Evolutionary conservation across 2,888 invertebrate genomes (phyloP), one percentile per base, ranked within the genome.

Genomic region (Lycocerus yunnanus): DNA sequence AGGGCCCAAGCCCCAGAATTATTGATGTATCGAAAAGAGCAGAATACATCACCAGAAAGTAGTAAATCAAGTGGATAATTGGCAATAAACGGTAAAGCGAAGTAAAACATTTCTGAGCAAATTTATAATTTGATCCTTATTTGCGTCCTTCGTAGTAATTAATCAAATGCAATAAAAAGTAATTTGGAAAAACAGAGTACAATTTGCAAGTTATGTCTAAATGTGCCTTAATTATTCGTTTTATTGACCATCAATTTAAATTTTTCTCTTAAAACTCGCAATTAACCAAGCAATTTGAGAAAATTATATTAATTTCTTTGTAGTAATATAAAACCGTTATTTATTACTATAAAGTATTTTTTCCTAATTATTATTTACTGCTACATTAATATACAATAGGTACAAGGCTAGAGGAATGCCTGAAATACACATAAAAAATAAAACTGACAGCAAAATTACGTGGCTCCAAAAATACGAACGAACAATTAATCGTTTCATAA

Each of bases 331-430:
- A 63, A 63, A 63, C 61, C 61, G 61, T 63, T 63, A 63, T 63
- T 63, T 63, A 63, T 63, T 63, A n/a, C 61, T 63, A 63, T 63
- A 63, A 63, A 63, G n/a, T 63, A 63, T 63, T 63, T 63, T 63
- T 63, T 63, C 20, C 16, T 63, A 63, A 63, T 63, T 63, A 63
- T 63, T 63, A 63, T 63, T 63, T 63, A 63, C 61, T 63, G 61
- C 61, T 63, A 63, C 61, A 20, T 63, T 63, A 63, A 63, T 63
- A 18, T 63, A 43, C 43, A 43, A 43, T 43, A 43, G 43, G 43
- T 43, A 43, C 43, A 43, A 43, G 43, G 43, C 43, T 43, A 43
- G n/a, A 43, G 43, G 43, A 43, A 43, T 43, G 43, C 43, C 43
- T 43, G 43, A 43, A 43, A 43, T 43, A 43, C 43, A 43, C 43